phyloP scores from a whole-genome alignment of 2,113 vertebrate species.

The Ascaphus truei region DNA sequence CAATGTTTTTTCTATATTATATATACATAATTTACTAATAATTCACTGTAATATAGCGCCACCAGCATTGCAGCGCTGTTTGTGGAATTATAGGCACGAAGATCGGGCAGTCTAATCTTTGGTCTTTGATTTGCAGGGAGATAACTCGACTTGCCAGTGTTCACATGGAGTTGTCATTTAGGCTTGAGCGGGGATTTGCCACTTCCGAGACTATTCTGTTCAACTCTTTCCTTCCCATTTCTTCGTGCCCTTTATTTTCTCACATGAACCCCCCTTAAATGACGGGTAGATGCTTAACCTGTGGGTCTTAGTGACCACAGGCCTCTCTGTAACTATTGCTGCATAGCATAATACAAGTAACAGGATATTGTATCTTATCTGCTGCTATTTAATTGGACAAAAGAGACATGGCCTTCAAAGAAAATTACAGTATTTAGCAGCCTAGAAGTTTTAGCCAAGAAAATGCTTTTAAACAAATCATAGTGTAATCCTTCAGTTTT shows the following conservation, averaged over 20 bases:
- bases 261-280: background rate
- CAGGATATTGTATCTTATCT: constrained; percentile 37
- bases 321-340: background rate
- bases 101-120: no score
- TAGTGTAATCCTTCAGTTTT: constrained; percentile 53
- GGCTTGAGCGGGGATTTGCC: no score
- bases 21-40: no score
- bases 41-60: no score
- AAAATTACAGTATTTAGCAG: constrained; percentile 56
- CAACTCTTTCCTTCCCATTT: no score
- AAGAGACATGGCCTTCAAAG: constrained; percentile 58
- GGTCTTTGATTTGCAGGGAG: no score
- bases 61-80: no score
- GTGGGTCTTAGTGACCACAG: background rate
- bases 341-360: constrained; percentile 4
- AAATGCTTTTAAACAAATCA: constrained; percentile 60
- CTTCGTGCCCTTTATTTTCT: background rate
- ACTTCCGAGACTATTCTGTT: no score
- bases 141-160: no score
- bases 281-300: background rate
- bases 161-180: no score
- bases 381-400: constrained; percentile 50
- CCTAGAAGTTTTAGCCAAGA: constrained; percentile 65
- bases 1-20: no score
- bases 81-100: no score